Conservation (phyloP, 2,113 vertebrate species). For the Pachycephala philippinensis region DNA sequence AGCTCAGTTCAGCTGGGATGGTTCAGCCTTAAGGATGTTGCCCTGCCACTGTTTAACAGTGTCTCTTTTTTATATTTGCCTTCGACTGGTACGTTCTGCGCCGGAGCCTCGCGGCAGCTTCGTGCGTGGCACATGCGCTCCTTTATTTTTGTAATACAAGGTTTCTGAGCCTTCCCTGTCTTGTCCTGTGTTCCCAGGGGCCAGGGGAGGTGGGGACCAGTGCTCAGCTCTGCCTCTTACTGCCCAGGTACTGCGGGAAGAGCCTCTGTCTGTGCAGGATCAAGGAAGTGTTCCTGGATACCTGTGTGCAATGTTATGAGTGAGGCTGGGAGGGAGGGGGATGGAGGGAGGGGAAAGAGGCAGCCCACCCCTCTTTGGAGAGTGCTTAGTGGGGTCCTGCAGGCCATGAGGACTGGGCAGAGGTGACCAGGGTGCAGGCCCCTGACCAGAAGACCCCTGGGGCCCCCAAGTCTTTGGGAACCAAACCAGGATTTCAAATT, state of each 20-base stretch:
- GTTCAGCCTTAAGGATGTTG: constrained; percentile 51
- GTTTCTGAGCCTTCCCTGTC: constrained; percentile 24
- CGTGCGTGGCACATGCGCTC: not conserved
- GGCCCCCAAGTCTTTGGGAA: not conserved
- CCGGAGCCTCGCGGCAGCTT: not conserved
- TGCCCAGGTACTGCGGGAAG: not conserved
- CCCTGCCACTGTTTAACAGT: constrained; percentile 19
- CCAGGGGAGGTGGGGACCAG: not conserved
- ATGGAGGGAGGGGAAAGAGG: not conserved
- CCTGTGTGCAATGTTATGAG: fast-evolving
- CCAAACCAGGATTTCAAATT: fast-evolving
- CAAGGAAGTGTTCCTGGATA: fast-evolving
- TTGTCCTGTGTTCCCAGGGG: not conserved
- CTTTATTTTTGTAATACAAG: constrained; percentile 72
- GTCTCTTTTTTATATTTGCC: constrained; percentile 65
- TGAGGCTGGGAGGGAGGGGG: not conserved
- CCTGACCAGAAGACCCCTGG: not conserved
- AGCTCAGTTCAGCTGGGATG: constrained; percentile 56
- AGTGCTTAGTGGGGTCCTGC: not conserved
- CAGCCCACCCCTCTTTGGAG: not conserved
- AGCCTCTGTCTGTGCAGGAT: not conserved
- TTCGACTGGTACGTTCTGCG: constrained; percentile 43
- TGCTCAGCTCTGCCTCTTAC: not conserved
- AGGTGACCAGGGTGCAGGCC: not conserved
- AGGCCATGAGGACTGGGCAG: not conserved